These are phyloP conservation scores for Orthosia cruda DNA, from an alignment of 2,888 invertebrate genomes.

Conservation along the genomic window DNA sequence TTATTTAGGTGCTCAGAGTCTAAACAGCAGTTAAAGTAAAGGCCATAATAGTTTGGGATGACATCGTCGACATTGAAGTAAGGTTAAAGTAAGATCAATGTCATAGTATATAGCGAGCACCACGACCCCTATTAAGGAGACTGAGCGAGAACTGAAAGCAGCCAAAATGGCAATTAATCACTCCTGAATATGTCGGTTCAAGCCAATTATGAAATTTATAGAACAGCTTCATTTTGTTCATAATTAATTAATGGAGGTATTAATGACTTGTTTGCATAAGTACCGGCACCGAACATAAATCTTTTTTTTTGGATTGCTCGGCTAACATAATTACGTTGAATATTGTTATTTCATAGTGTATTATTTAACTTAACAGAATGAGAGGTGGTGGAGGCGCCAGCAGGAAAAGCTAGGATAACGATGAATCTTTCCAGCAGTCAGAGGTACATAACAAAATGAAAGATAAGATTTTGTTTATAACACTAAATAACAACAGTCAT, in stretches of 20 bases:
- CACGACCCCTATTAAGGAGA: slow-evolving; percentile 48
- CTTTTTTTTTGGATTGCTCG: slow-evolving; percentile 13
- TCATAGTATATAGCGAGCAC: slow-evolving; percentile 40
- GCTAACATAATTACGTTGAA: slow-evolving; percentile 29
- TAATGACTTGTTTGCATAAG: slow-evolving; percentile 52
- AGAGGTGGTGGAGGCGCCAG: slow-evolving; percentile 22
- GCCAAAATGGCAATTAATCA: slow-evolving; percentile 63
- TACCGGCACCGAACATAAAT: slow-evolving; percentile 27
- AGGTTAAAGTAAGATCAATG: slow-evolving; percentile 53
- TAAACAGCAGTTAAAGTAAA: slow-evolving; percentile 9
- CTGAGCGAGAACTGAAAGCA: slow-evolving; percentile 50
- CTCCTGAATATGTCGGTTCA: slow-evolving; percentile 46
- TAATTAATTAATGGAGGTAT: slow-evolving; percentile 48
- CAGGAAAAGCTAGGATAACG: slow-evolving; percentile 37
- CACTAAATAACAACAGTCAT: background rate
- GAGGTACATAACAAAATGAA: slow-evolving; percentile 6
- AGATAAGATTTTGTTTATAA: slow-evolving; percentile 17
- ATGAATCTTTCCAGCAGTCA: slow-evolving; percentile 15
- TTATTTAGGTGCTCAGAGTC: slow-evolving; percentile 5
- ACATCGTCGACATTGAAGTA: slow-evolving; percentile 48
- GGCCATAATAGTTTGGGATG: slow-evolving; percentile 24
- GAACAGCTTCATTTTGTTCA: slow-evolving; percentile 44
- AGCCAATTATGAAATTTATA: slow-evolving; percentile 55
- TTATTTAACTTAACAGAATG: slow-evolving; percentile 41
- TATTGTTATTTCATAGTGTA: slow-evolving; percentile 29